phyloP scores from a whole-genome alignment of 1,140 invertebrate genomes.

The Aphaenogaster floridana region DNA sequence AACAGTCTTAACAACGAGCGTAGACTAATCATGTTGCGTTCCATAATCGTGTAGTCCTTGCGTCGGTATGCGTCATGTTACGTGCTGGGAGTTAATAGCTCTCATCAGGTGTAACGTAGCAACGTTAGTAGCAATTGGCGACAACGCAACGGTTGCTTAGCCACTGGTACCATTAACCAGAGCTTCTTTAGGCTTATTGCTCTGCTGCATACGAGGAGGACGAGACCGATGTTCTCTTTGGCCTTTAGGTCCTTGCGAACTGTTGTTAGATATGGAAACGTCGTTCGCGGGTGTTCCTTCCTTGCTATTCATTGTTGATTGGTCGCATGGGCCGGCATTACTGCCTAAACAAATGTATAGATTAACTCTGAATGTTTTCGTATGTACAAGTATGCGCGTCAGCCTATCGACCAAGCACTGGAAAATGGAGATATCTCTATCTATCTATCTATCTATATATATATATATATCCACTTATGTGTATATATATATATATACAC shows the following conservation, averaged over 20 bases:
- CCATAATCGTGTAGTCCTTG: conserved; percentile 85
- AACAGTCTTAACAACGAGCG: conserved; percentile 87
- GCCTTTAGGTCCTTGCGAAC: conserved; percentile 83
- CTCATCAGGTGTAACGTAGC: conserved; percentile 77
- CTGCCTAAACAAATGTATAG: conserved; percentile 81
- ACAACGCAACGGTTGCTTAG: conserved; percentile 79
- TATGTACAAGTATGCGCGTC: conserved; percentile 2
- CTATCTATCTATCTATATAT: too few species aligned
- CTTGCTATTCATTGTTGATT: conserved; percentile 81
- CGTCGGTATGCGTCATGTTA: conserved; percentile 85
- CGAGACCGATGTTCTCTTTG: conserved; percentile 84
- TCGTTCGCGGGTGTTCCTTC: conserved; percentile 84
- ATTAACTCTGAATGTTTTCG: conserved; percentile 67
- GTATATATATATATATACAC: too few species aligned
- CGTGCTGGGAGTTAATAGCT: conserved; percentile 84
- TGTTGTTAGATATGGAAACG: conserved; percentile 80
- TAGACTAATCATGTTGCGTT: conserved; percentile 86
- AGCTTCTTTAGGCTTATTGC: conserved; percentile 88
- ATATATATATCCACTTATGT: too few species aligned
- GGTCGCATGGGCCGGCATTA: conserved; percentile 84
- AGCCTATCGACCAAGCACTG: neutral
- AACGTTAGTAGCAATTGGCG: conserved; percentile 72
- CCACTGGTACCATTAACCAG: conserved; percentile 89
- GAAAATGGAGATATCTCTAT: neutral
- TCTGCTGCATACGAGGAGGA: conserved; percentile 85